Evolutionary conservation across 1,140 invertebrate species (phyloP), one percentile per base, ranked within the genome.

Genomic region (Pogonus chalceus): DNA sequence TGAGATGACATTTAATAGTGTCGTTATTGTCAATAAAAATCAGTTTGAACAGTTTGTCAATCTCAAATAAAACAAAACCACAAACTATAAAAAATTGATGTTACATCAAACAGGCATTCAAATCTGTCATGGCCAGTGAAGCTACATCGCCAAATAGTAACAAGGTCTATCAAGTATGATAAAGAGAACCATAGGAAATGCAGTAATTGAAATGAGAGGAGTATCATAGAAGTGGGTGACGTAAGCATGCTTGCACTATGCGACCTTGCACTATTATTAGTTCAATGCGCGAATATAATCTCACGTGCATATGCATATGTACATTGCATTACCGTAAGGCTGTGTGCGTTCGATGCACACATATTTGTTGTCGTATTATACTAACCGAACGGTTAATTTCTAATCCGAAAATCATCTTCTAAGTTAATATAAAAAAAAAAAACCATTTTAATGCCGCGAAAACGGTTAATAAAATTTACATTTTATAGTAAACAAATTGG

Each of bases 211-310:
- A 56, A 51, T 58, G 53, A 58, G 59, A 60, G 31, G 51, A 14
- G 14, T 46, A 23, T 43, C 37, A 18, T 22, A 53, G 48, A 35
- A 43, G 35, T 43, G 39, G 49, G 50, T 64, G 58, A 65, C 65
- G 63, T 65, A 62, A 63, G 53, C 49, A 51, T 49, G 53, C 50
- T 57, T 52, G 58, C 62, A 62, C 62, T 63, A 58, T 61, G 56
- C 59, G 63, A 65, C 66, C 66, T 68, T 68, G 66, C 66, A 66
- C 66, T 68, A 68, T 67, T 66, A 68, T 68, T 68, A 68, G 66
- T 67, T 56, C 56, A 56, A 26, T 49, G 37, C 37, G 37, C 37
- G 37, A 43, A 43, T 31, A 43, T 43, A 16, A 7, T 10, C 9
- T 43, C 18, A 43, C 37, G 18, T 43, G 37, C 26, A 4, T 43